Evolutionary conservation across 1,140 invertebrate species (phyloP).

Genomic region (Pseudomyrmex cubaensis): DNA sequence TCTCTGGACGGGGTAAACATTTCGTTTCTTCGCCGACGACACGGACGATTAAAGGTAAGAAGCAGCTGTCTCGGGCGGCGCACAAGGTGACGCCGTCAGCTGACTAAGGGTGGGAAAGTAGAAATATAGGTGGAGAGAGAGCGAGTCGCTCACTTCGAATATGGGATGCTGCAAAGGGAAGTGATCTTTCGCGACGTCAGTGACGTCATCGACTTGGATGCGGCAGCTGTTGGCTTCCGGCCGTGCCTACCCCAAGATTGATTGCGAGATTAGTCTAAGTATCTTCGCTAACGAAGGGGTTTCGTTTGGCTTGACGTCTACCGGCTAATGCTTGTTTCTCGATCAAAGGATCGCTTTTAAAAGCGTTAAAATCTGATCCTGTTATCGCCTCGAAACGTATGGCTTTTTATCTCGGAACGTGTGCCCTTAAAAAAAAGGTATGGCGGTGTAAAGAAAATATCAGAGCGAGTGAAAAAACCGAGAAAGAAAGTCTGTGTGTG

Average conservation of each 20-base stretch:
- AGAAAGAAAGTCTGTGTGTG: too few species aligned
- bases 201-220: conserved; percentile 65
- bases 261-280: conserved; percentile 73
- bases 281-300: conserved; percentile 64
- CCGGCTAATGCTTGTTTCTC: conserved; percentile 14
- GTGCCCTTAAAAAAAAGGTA: neutral
- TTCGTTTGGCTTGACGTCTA: conserved; percentile 45
- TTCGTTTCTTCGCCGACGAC: conserved; percentile 10
- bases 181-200: conserved; percentile 67
- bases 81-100: conserved; percentile 57
- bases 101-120: conserved; percentile 71
- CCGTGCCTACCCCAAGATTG: conserved; percentile 70
- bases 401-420: neutral
- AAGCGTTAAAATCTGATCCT: conserved; percentile 7
- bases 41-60: conserved; percentile 59
- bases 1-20: conserved; percentile 5
- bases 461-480: neutral
- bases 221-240: conserved; percentile 71
- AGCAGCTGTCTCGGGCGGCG: conserved; percentile 62
- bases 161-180: conserved; percentile 68
- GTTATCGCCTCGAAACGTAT: neutral
- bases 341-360: conserved; percentile 37
- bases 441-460: neutral
- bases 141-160: conserved; percentile 65
- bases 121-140: neutral